A percentile compares a stretch with the other conserved stretches of the same genome.
phyloP scores from a whole-genome alignment of 2,113 vertebrate species.

The Sorex araneus region DNA sequence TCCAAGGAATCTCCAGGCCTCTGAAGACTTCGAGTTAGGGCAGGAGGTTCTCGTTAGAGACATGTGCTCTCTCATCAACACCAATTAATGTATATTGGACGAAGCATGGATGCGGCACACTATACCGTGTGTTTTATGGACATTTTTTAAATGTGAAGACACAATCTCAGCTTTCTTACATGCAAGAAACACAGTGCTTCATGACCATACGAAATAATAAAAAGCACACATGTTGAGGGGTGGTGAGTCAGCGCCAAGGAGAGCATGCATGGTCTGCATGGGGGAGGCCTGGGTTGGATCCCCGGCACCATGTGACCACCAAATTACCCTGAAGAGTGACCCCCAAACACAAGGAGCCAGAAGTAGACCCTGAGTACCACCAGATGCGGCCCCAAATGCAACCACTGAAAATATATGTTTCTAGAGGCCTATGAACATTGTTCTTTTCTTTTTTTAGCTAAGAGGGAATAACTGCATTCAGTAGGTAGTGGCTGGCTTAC shows the following conservation, averaged over 20 bases:
- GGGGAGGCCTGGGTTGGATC: too few species aligned
- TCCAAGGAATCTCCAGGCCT: constrained; percentile 42
- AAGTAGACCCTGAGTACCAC: too few species aligned
- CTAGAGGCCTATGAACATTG: background rate
- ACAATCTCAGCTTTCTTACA: constrained; percentile 15
- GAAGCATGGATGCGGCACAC: background rate
- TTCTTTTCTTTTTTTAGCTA: background rate
- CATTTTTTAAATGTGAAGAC: constrained; percentile 31
- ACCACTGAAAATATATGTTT: background rate
- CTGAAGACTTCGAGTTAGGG: constrained; percentile 21
- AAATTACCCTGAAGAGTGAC: too few species aligned
- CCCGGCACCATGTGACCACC: too few species aligned
- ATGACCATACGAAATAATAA: constrained; percentile 27
- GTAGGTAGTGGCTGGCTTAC: constrained; percentile 21
- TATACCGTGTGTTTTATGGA: background rate
- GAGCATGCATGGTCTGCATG: too few species aligned
- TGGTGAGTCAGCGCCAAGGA: too few species aligned
- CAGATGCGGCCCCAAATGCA: too few species aligned
- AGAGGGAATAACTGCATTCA: constrained; percentile 20
- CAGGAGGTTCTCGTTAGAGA: constrained; percentile 46
- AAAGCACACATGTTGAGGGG: background rate
- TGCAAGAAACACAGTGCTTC: constrained; percentile 1
- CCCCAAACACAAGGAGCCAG: too few species aligned
- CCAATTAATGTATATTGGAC: constrained; percentile 57
- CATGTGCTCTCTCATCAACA: constrained; percentile 48